These are phyloP conservation scores for Zosterops hypoxanthus DNA, from an alignment of 2,113 vertebrate genomes.

Conservation along the genomic window DNA sequence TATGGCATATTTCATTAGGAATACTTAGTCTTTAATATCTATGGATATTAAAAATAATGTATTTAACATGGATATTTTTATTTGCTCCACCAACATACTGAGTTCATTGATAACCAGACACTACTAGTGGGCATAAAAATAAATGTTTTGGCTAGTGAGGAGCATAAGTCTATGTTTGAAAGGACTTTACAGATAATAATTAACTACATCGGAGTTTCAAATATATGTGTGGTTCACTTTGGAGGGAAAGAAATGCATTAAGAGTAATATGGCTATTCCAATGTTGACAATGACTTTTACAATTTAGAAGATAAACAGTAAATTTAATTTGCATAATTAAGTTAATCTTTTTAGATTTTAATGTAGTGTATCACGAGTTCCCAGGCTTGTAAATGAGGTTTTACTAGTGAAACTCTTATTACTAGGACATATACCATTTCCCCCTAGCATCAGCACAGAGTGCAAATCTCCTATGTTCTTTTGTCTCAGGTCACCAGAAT, in stretches of 20 bases:
- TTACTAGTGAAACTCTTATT: slow-evolving; percentile 62
- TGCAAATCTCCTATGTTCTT: slow-evolving; percentile 29
- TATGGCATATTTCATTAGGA: background rate
- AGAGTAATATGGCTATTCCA: slow-evolving; percentile 29
- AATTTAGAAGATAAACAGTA: slow-evolving; percentile 61
- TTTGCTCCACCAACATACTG: background rate
- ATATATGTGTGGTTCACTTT: background rate
- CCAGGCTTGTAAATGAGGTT: slow-evolving; percentile 53
- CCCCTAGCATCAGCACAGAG: slow-evolving; percentile 4
- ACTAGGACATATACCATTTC: slow-evolving; percentile 46
- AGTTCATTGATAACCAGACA: background rate
- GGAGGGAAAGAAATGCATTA: slow-evolving; percentile 1
- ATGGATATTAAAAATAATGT: background rate
- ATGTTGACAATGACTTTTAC: slow-evolving; percentile 52
- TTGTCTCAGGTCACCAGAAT: slow-evolving; percentile 42
- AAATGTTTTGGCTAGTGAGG: background rate
- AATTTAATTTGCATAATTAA: slow-evolving; percentile 69
- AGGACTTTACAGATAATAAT: background rate
- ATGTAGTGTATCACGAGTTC: slow-evolving; percentile 57
- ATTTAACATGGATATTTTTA: background rate
- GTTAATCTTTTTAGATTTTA: slow-evolving; percentile 68
- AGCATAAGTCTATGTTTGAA: background rate
- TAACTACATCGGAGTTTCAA: background rate
- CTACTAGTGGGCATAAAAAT: background rate
- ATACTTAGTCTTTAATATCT: background rate